Percentiles rank a stretch among this genome's conserved stretches.
Evolutionary conservation across 2,888 invertebrate species (phyloP).

Genomic region (Cenopis cana): DNA sequence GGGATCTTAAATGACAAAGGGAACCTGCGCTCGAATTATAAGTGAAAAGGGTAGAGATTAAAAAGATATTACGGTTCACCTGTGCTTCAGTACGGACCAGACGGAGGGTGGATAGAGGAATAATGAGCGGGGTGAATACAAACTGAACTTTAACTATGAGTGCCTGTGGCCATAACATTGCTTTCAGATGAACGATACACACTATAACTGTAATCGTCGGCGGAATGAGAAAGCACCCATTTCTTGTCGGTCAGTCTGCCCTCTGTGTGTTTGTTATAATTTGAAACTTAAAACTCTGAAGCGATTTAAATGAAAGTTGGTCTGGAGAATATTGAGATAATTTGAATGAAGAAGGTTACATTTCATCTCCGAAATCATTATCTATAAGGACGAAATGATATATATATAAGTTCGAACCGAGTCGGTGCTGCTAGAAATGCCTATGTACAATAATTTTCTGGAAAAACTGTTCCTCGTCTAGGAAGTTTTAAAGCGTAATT

Average conservation of each 20-base stretch:
- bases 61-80: conserved; percentile 54
- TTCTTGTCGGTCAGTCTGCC: background rate
- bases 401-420: no score
- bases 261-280: background rate
- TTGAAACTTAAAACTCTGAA: background rate
- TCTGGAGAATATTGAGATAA: background rate
- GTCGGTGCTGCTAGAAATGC: no score
- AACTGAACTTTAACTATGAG: conserved; percentile 25
- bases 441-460: background rate
- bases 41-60: conserved; percentile 51
- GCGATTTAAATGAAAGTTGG: background rate
- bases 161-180: conserved; percentile 25
- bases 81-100: conserved; percentile 43
- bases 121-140: conserved; percentile 46
- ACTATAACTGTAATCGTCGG: background rate
- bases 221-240: conserved; percentile 9
- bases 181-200: conserved; percentile 15
- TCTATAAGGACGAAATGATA: no score
- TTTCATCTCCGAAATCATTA: no score
- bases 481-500: background rate
- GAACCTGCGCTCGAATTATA: conserved; percentile 16
- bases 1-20: conserved; percentile 25
- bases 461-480: background rate
- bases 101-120: conserved; percentile 46
- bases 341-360: background rate